phyloP scores from a whole-genome alignment of 2,888 invertebrate genomes.

The Sarcophaga variegata region DNA sequence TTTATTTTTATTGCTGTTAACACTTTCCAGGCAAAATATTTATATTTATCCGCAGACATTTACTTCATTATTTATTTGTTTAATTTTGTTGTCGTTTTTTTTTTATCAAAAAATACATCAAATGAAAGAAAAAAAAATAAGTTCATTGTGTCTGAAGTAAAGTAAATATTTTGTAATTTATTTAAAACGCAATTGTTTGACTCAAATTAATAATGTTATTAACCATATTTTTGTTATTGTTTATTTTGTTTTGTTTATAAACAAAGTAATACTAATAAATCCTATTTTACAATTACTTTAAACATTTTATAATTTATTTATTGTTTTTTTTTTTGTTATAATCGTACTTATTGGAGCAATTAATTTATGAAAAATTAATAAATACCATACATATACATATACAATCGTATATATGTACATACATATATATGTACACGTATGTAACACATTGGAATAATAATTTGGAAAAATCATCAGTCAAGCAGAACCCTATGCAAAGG shows the following conservation, averaged over 20 bases:
- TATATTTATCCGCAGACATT: not conserved
- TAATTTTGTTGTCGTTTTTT: too few species aligned
- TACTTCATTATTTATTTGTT: slow-evolving; percentile 20
- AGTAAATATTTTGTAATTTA: slow-evolving; percentile 46
- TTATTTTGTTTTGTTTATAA: slow-evolving; percentile 29
- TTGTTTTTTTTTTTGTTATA: not conserved
- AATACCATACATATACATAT: not conserved
- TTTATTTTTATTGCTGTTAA: slow-evolving; percentile 36
- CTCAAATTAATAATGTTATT: slow-evolving; percentile 17
- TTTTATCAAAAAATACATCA: slow-evolving; percentile 29
- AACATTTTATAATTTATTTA: slow-evolving; percentile 27
- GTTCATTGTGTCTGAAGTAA: slow-evolving; percentile 17
- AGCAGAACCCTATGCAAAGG: not conserved
- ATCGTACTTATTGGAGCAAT: slow-evolving; percentile 55
- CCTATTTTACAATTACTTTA: slow-evolving; percentile 35
- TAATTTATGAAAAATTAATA: slow-evolving; percentile 31
- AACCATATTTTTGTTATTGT: slow-evolving; percentile 19
- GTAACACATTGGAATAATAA: not conserved
- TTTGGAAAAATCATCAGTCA: not conserved
- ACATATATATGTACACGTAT: too few species aligned
- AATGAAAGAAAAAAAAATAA: slow-evolving; percentile 13
- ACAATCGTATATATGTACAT: too few species aligned
- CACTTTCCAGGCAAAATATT: slow-evolving; percentile 3
- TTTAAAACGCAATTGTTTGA: slow-evolving; percentile 52
- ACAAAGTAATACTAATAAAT: slow-evolving; percentile 44